Evolutionary conservation across 2,888 invertebrate species (phyloP), one percentile per base, ranked within the genome.

Genomic region (Conus canariensis): DNA sequence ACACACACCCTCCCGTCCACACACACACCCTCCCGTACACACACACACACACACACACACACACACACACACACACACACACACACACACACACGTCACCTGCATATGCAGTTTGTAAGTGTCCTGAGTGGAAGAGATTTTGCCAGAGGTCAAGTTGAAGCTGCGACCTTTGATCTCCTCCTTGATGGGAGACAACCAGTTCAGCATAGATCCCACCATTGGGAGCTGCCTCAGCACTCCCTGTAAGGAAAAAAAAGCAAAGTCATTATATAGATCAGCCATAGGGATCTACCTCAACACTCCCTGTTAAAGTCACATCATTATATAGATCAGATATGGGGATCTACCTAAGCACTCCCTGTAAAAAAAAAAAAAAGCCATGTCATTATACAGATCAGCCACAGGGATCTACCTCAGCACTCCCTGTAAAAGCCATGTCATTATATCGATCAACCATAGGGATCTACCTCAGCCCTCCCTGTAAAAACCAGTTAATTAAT

Each of bases 211-310:
- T 0, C 99, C 98, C 90, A 99, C 98, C 5, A 99, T 98, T 0
- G 99, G 99, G 22, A 99, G 98, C 93, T 99, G 98, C 30, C 99
- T 97, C 92, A 99, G 97, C 90, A 99, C 97, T 1, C 99, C 99
- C 96, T 97, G 92, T 56, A 7, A 59, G 16, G 16, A 45, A 14
- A 74, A 74, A 64, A 10, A 64, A 14, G 45, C 45, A 0, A 45
- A 45, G 45, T 45, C 45, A 45, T 45, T 45, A 45, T 45, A 45
- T 45, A 45, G 45, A 45, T 45, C 2, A 45, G 45, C 45, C 45
- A 45, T 45, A 45, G 4, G 45, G 45, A 45, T 45, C 3, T 4
- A 45, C 45, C 4, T 45, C 45, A 45, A 45, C 45, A 45, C 45
- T 45, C 45, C 45, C 45, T 45, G 45, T 45, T 45, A 45, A 45